Evolutionary conservation across 2,113 vertebrate genomes (phyloP).

Genomic region (Falco punctatus): DNA sequence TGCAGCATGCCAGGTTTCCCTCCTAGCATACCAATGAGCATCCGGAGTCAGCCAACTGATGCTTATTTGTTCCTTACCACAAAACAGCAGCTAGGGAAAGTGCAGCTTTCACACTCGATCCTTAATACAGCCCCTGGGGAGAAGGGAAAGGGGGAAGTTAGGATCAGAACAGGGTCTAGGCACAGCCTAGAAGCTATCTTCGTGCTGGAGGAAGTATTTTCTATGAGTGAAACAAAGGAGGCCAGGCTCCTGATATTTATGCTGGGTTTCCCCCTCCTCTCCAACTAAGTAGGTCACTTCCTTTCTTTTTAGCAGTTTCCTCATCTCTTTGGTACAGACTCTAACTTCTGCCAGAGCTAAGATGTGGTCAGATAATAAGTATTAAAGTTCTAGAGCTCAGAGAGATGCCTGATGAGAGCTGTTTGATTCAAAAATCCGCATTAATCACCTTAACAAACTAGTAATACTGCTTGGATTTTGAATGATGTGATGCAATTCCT

Average conservation of each 20-base stretch:
- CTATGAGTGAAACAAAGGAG: not conserved
- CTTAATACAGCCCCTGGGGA: not conserved
- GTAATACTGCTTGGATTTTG: not conserved
- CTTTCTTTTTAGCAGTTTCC: conserved; percentile 1
- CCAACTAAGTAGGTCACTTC: conserved; percentile 8
- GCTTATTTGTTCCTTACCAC: not conserved
- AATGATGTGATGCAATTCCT: not conserved
- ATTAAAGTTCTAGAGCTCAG: not conserved
- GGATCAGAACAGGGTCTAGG: not conserved
- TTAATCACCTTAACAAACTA: not conserved
- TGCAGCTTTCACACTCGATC: not conserved
- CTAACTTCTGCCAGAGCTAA: not conserved
- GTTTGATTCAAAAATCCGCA: not conserved
- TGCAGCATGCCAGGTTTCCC: not conserved
- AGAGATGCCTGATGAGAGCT: not conserved
- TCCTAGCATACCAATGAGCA: not conserved
- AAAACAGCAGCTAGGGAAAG: not conserved
- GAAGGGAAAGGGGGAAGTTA: not conserved
- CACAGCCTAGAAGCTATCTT: not conserved
- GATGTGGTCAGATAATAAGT: not conserved
- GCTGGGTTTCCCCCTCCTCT: not conserved
- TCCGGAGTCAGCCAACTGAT: not conserved
- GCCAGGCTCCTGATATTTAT: not conserved
- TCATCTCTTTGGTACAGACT: not conserved
- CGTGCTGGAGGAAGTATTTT: not conserved